Evolutionary conservation across 1,140 invertebrate species (phyloP), one percentile per base, ranked within the genome.

Genomic region (Scaptomyza hsui): DNA sequence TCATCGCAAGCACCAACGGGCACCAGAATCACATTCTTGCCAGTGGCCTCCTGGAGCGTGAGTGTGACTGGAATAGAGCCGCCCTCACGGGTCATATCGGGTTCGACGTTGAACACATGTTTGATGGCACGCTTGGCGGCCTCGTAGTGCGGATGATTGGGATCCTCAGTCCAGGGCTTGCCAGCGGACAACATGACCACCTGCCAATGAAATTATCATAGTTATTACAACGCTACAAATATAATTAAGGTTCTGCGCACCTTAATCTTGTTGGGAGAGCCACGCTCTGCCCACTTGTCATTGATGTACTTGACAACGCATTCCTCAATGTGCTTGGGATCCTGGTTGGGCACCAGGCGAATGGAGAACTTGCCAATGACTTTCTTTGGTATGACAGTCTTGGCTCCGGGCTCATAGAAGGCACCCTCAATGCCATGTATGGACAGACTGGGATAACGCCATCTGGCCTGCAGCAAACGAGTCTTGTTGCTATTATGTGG

Each of bases 291-390:
- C 95, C 95, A 96, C 90, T 93, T 93, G 32, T 92, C 92, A 91
- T 96, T 94, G 9, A 99, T 75, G 91, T 98, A 95, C 15, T 94
- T 93, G 7, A 94, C 92, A 1, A 98, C 97, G 47, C 94, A 93
- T 73, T 96, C 92, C 56, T 94, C 94, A 26, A 98, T 94, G 75
- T 95, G 93, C 32, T 95, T 93, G 1, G 97, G 97, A 39, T 94
- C 94, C 93, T 98, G 97, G 90, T 99, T 93, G 1, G 98, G 98
- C 0, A 99, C 98, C 77, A 98, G 94, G 72, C 98, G 94, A 73
- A 99, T 96, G 0, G 98, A 99, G 91, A 99, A 99, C 92, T 99
- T 99, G 26, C 98, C 98, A 83, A 95, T 96, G 0, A 99, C 98
- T 92, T 98, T 98, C 37, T 94, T 93, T 1, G 98, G 98, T 80